phyloP scores from a whole-genome alignment of 2,113 vertebrate genomes.

The Myxocyprinus asiaticus region DNA sequence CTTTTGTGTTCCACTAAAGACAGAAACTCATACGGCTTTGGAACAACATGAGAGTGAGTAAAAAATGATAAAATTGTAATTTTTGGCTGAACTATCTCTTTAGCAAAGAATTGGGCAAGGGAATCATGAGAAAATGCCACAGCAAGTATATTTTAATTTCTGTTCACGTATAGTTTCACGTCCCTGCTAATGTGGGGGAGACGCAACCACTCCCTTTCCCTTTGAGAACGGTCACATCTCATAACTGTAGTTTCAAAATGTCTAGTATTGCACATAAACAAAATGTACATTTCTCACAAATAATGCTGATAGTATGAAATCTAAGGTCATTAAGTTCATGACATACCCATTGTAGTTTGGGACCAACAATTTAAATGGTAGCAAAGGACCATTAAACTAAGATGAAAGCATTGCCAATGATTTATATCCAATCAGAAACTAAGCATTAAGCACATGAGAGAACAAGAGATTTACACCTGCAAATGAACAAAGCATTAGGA shows the following conservation, averaged over 20 bases:
- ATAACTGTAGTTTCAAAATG: slow-evolving; percentile 8
- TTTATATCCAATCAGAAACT: neutral
- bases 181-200: slow-evolving; percentile 33
- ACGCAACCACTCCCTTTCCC: neutral
- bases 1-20: no score
- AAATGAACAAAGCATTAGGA: no score
- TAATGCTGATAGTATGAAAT: neutral
- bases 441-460: neutral
- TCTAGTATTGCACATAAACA: neutral
- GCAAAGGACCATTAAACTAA: neutral
- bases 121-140: neutral
- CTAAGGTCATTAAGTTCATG: neutral
- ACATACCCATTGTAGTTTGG: neutral
- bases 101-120: neutral
- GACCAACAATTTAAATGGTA: neutral
- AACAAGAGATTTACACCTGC: no score
- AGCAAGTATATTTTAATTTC: slow-evolving; percentile 2
- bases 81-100: no score
- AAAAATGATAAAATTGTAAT: no score
- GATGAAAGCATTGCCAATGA: neutral
- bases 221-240: neutral
- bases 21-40: no score
- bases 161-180: slow-evolving; percentile 43
- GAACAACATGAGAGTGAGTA: no score
- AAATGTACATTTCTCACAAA: neutral